Base-by-base conservation (phyloP, 2,113 vertebrate genomes). In the Lota lota region DNA sequence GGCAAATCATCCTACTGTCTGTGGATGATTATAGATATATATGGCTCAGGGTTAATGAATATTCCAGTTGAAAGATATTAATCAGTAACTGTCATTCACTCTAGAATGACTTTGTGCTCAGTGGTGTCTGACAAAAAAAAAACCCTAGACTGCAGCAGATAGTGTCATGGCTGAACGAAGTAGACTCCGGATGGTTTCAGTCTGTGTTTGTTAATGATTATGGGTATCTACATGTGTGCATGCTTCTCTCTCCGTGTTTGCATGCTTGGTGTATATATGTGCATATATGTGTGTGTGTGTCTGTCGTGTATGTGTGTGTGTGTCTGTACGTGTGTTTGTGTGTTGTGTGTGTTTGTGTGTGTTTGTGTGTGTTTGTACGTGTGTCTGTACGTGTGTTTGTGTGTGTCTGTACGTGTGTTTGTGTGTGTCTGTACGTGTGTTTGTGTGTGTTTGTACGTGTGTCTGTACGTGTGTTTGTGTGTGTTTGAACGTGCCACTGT, bases 31-130 rank as follows among this genome's bases (percentile, higher is more conserved):
- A n/a, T n/a, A 56, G 53, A 7, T 17, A 16, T 47, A n/a, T 17
- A 88, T 78, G 73, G 83, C 82, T 79, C 80, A 88, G 85, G 75
- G 85, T 87, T 87, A 85, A 87, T 84, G 78, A 84, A 78, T 83
- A 76, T 61, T 63, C 63, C 63, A 77, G 77, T 47, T 59, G 66
- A 75, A 61, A 72, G 72, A 63, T 62, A 85, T 88, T 79, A 89
- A 89, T 88, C 73, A 88, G 75, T 87, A 89, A 89, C 87, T 79
- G 67, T 76, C 68, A 20, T 61, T 68, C 21, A n/a, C 24, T 22
- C 7, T 60, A 15, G 3, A 61, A 47, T 77, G 69, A 62, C 66
- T 74, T 80, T 60, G 24, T 66, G 83, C 60, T 77, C 72, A 75
- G 64, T 21, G 61, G 77, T 53, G 76, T 74, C 50, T 21, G 71